Base-by-base conservation (phyloP, 2,888 invertebrate species). In the Drosophila monieri region DNA sequence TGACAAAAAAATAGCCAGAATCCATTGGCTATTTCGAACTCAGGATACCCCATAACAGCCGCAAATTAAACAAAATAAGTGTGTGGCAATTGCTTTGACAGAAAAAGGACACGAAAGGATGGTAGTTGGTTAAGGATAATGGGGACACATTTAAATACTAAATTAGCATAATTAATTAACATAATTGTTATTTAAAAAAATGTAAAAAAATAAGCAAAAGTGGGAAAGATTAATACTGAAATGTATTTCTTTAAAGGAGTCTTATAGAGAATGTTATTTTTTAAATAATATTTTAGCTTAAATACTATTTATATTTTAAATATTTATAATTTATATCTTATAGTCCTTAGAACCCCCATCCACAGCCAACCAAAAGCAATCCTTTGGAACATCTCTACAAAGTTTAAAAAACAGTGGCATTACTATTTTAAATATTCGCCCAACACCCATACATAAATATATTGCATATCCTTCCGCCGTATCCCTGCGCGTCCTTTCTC, bases 21-120 rank as follows among this genome's bases (percentile, higher is more conserved):
- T 46, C 21, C 43, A 21, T 10, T 41, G 43, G 18, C 43, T 21
- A 21, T 21, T 43, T 43, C 43, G 43, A 43, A 43, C 10, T 18
- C 5, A 1, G 18, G 9, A 41, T 41, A 41, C 41, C 41, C 43
- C 21, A 41, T 10, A 41, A 3, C 15, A 3, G 14, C 35, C 35
- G n/a, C 35, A 35, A 35, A 35, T 35, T 35, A 35, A 35, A n/a
- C 14, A n/a, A 6, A n/a, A 35, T 35, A 35, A 14, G 12, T 35
- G 35, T 14, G 35, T 2, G 14, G 35, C n/a, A 1, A 1, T 5
- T 3, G 32, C 12, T 12, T 12, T 9, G 27, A 32, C 12, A 32
- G 4, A 32, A 12, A 32, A 32, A 32, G 30, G 30, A 32, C 30
- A 10, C 9, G 12, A 12, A 32, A 32, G 32, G 32, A 32, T 12